These are phyloP conservation scores for Lepus townsendii DNA, from an alignment of 2,797 vertebrate species.

Conservation along the genomic window DNA sequence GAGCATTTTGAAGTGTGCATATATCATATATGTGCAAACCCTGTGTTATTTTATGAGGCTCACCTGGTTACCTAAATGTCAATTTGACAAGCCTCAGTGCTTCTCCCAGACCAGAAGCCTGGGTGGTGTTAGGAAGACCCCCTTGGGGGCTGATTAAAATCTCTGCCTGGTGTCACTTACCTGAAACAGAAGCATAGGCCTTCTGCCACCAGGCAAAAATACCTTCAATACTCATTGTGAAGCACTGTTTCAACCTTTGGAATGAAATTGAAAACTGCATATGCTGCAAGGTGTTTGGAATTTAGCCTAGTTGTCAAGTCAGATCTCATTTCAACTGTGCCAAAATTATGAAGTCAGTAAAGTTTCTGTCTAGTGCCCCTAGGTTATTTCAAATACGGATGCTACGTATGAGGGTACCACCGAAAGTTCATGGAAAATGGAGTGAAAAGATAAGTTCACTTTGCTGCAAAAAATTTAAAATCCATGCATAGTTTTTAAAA, in stretches of 20 bases:
- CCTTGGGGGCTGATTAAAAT: slow-evolving; percentile 73
- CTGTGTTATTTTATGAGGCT: slow-evolving; percentile 50
- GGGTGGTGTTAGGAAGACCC: slow-evolving; percentile 51
- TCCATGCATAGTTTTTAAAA: too few species aligned
- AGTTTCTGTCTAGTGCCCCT: neutral
- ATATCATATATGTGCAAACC: too few species aligned
- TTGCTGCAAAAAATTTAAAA: too few species aligned
- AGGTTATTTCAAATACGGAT: neutral
- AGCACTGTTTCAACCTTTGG: slow-evolving; percentile 48
- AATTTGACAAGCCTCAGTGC: slow-evolving; percentile 3
- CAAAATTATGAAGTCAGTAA: slow-evolving; percentile 52
- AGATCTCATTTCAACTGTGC: slow-evolving; percentile 50
- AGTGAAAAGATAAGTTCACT: too few species aligned
- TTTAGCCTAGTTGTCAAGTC: slow-evolving; percentile 59
- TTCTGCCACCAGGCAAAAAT: slow-evolving; percentile 66
- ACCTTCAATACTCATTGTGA: slow-evolving; percentile 42
- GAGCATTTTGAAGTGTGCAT: too few species aligned
- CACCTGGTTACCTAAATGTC: slow-evolving; percentile 38
- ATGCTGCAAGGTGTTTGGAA: slow-evolving; percentile 64
- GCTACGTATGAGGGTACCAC: neutral
- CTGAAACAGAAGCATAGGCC: slow-evolving; percentile 68
- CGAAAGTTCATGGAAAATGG: too few species aligned
- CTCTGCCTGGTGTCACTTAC: slow-evolving; percentile 61
- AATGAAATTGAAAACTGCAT: slow-evolving; percentile 51
- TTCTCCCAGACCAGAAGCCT: slow-evolving; percentile 32